Evolutionary conservation across 2,888 invertebrate species (phyloP), one percentile per base, ranked within the genome.

Genomic region (Eutolmus rufibarbis): DNA sequence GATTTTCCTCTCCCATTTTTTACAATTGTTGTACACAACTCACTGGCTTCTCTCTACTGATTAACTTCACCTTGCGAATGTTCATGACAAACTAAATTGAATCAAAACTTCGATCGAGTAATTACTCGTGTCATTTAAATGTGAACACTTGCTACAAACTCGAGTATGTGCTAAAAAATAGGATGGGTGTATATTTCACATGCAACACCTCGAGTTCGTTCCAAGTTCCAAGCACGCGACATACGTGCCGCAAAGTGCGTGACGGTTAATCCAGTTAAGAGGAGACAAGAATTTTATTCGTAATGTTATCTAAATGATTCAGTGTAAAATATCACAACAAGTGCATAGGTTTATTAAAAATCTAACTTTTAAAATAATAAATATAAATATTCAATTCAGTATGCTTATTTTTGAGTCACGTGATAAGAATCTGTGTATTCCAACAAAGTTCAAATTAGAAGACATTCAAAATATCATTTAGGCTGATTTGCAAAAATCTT

Each of bases 71-170:
- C 12, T 43, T 40, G 40, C 40, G 56, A 57, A 56, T 81, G 81
- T 56, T 28, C 31, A 56, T 81, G 46, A 51, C 81, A 81, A 28
- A 81, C 81, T 81, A 40, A 81, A 81, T 81, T 81, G 31, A 81
- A 81, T 51, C 56, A 56, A 81, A 81, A 28, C 81, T 51, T n/a
- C 28, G 81, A 56, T 78, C 23, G 78, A 43, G 19, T 81, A 31
- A 81, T 81, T 81, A 34, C 28, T 23, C 56, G 31, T 56, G 56
- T 81, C 56, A 81, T 81, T 81, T 66, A 66, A 66, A 66, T 12
- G 66, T 28, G 66, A 66, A 28, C 23, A 23, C 66, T 66, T 66
- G 66, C 28, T 66, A 23, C 9, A 28, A 28, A 66, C 23, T 14
- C 12, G 66, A 28, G 66, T 28, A 66, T 28, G 28, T 66, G 66